Evolutionary conservation across 1,140 invertebrate genomes (phyloP).

Genomic region (Drosophila busckii): DNA sequence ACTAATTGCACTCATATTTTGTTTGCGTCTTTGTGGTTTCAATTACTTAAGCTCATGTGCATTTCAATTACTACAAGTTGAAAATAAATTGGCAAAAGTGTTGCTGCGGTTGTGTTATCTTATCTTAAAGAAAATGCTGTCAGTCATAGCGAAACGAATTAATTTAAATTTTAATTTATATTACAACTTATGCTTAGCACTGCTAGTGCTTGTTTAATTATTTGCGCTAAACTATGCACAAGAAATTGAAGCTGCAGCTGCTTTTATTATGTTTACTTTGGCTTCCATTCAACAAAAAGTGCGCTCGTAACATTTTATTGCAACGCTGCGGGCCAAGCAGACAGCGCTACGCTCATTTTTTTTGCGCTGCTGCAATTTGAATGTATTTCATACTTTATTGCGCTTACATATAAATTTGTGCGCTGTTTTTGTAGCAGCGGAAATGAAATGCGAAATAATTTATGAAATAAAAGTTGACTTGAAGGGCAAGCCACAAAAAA

Average conservation of each 20-base stretch:
- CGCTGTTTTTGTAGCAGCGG: conserved; percentile 25
- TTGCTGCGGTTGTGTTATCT: too few species aligned
- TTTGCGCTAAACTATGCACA: conserved; percentile 10
- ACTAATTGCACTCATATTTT: too few species aligned
- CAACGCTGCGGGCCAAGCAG: conserved; percentile 27
- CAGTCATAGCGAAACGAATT: too few species aligned
- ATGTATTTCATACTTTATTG: conserved; percentile 13
- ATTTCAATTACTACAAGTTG: too few species aligned
- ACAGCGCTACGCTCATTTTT: conserved; percentile 7
- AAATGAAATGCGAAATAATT: conserved; percentile 72
- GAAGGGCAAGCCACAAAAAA: conserved; percentile 12
- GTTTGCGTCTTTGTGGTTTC: too few species aligned
- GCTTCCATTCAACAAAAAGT: conserved; percentile 17
- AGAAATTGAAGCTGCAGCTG: conserved; percentile 38
- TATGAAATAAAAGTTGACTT: conserved; percentile 37
- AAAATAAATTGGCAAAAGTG: too few species aligned
- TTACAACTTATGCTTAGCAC: too few species aligned
- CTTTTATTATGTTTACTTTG: conserved; percentile 59
- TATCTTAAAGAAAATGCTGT: too few species aligned
- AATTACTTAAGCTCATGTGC: too few species aligned
- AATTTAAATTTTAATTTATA: too few species aligned
- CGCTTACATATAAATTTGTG: background rate
- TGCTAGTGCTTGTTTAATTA: background rate
- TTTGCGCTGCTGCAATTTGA: background rate
- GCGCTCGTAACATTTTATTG: conserved; percentile 40